Percentiles rank a stretch among this genome's conserved stretches.
These are phyloP conservation scores for Encarsia formosa DNA, from an alignment of 2,888 invertebrate genomes.

Conservation along the genomic window DNA sequence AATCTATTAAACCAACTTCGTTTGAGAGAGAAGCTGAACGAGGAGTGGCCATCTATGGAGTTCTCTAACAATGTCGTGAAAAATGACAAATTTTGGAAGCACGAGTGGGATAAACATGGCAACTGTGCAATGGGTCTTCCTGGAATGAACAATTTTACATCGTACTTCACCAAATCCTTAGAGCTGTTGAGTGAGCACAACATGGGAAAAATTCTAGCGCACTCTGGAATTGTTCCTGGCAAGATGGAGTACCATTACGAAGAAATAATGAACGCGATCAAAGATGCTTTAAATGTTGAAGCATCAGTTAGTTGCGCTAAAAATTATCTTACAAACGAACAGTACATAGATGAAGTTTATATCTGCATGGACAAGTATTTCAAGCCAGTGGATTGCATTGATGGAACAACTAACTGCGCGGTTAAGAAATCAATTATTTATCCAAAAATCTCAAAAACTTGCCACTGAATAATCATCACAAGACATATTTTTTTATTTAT, in stretches of 20 bases:
- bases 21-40: not conserved
- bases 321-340: not conserved
- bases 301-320: not conserved
- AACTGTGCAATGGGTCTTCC: conserved; percentile 5
- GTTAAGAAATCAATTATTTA: too few relatives aligned
- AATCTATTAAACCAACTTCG: not conserved
- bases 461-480: too few relatives aligned
- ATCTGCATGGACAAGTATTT: conserved; percentile 15
- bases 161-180: conserved; percentile 4
- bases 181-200: conserved; percentile 7
- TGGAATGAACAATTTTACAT: not conserved
- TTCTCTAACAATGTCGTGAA: not conserved
- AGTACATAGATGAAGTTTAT: not conserved
- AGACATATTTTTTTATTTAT: too few relatives aligned
- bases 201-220: not conserved
- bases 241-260: not conserved
- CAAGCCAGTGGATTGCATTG: not conserved
- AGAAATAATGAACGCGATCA: not conserved
- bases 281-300: not conserved
- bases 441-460: too few relatives aligned
- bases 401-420: too few relatives aligned
- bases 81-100: conserved; percentile 9
- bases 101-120: conserved; percentile 20
- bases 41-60: conserved; percentile 1
- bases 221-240: conserved; percentile 3